Evolutionary conservation across 1,140 invertebrate genomes (phyloP).

Genomic region (Chironomus tepperi): DNA sequence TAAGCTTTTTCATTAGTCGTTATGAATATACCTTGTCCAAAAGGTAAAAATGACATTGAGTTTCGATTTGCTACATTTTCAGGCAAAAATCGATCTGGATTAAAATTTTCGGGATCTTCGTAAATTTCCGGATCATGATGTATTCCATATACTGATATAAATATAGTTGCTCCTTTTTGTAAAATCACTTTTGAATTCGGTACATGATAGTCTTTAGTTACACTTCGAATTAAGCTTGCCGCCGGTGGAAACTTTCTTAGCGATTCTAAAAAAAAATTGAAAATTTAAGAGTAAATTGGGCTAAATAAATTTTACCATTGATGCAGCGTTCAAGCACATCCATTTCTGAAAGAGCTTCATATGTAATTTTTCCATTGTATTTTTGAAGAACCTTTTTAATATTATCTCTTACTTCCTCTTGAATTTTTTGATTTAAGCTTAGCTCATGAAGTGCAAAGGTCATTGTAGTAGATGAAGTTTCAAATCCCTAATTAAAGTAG

Average conservation of each 20-base stretch:
- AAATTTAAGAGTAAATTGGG: background rate
- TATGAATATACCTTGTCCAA: conserved; percentile 36
- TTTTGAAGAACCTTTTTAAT: conserved; percentile 41
- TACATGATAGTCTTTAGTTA: conserved; percentile 34
- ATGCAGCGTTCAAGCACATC: conserved; percentile 47
- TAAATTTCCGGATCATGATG: conserved; percentile 48
- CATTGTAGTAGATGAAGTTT: conserved; percentile 51
- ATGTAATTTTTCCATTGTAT: conserved; percentile 43
- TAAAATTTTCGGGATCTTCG: conserved; percentile 38
- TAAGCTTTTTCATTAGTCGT: background rate
- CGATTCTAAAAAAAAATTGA: conserved; percentile 29
- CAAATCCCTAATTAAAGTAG: conserved; percentile 38
- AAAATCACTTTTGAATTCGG: conserved; percentile 37
- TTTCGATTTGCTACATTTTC: conserved; percentile 40
- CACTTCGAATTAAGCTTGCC: conserved; percentile 27
- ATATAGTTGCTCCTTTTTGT: conserved; percentile 36
- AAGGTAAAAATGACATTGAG: conserved; percentile 47
- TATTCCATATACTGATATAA: conserved; percentile 42
- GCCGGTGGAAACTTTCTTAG: conserved; percentile 36
- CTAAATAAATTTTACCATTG: conserved; percentile 35
- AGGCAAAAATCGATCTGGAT: conserved; percentile 45
- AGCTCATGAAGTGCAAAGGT: conserved; percentile 48
- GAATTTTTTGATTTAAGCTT: conserved; percentile 49
- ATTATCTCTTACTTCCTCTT: conserved; percentile 49
- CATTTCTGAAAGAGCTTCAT: conserved; percentile 47